These are phyloP conservation scores for Cyclopterus lumpus DNA, from an alignment of 2,797 vertebrate species.

Conservation along the genomic window DNA sequence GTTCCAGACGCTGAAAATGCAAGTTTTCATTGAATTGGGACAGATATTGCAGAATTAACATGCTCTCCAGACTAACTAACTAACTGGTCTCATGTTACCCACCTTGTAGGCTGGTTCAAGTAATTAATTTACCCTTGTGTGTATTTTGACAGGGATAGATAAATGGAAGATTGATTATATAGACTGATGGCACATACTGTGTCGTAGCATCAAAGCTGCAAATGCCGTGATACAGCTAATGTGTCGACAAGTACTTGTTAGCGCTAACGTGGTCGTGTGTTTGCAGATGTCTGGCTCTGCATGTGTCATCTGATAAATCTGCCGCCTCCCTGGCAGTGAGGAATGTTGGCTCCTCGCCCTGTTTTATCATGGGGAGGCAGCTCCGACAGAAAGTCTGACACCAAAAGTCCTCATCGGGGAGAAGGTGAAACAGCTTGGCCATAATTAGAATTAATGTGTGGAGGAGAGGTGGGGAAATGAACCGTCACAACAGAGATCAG, in stretches of 20 bases:
- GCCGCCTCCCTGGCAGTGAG: constrained; percentile 57
- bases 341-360: constrained; percentile 51
- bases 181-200: neutral
- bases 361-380: constrained; percentile 52
- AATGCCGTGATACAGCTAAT: constrained; percentile 11
- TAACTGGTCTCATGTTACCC: constrained; percentile 2
- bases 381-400: constrained; percentile 51
- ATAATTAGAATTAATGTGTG: constrained; percentile 66
- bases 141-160: constrained; percentile 1
- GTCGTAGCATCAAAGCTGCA: neutral
- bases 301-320: constrained; percentile 61
- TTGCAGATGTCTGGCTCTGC: constrained; percentile 63
- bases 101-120: neutral
- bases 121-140: neutral
- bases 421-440: constrained; percentile 59
- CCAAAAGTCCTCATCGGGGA: constrained; percentile 31
- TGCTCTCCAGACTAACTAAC: constrained; percentile 5
- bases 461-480: constrained; percentile 57
- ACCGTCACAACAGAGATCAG: constrained; percentile 63
- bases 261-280: constrained; percentile 44
- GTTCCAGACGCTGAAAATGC: constrained; percentile 13
- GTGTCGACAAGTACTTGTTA: constrained; percentile 44
- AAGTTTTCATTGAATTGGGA: neutral
- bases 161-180: neutral
- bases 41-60: neutral